Conservation (phyloP, 2,888 invertebrate genomes). For the Mylabris sibirica region DNA sequence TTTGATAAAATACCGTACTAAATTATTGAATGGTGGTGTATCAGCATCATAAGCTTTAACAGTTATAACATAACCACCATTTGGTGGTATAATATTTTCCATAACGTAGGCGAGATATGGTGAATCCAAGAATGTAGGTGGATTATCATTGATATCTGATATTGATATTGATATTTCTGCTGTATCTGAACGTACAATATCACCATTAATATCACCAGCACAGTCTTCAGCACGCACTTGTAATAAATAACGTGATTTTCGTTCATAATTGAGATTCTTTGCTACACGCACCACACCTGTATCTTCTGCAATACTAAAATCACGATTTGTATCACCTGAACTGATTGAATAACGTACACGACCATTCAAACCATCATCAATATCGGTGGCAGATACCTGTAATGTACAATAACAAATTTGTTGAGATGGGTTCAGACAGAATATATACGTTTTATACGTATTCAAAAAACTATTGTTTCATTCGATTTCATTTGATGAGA, state of each 20-base stretch:
- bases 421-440: neutral
- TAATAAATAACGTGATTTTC: conserved; percentile 83
- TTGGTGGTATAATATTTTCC: conserved; percentile 88
- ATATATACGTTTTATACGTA: neutral
- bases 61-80: conserved; percentile 79
- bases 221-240: conserved; percentile 90
- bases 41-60: conserved; percentile 92
- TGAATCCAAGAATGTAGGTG: conserved; percentile 92
- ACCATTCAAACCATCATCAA: conserved; percentile 89
- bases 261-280: conserved; percentile 92
- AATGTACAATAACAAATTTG: conserved; percentile 33
- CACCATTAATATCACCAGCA: conserved; percentile 71
- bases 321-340: conserved; percentile 87
- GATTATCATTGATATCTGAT: conserved; percentile 92
- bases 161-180: conserved; percentile 85
- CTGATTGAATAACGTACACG: conserved; percentile 90
- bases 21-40: conserved; percentile 87
- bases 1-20: conserved; percentile 91
- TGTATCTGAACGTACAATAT: conserved; percentile 72
- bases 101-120: conserved; percentile 92
- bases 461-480: neutral
- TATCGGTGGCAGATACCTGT: conserved; percentile 87
- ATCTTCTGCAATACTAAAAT: conserved; percentile 91
- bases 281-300: conserved; percentile 90
- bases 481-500: neutral